A percentile compares a stretch with the other conserved stretches of the same genome.
phyloP scores from a whole-genome alignment of 2,113 vertebrate genomes.

The Bubo bubo region DNA sequence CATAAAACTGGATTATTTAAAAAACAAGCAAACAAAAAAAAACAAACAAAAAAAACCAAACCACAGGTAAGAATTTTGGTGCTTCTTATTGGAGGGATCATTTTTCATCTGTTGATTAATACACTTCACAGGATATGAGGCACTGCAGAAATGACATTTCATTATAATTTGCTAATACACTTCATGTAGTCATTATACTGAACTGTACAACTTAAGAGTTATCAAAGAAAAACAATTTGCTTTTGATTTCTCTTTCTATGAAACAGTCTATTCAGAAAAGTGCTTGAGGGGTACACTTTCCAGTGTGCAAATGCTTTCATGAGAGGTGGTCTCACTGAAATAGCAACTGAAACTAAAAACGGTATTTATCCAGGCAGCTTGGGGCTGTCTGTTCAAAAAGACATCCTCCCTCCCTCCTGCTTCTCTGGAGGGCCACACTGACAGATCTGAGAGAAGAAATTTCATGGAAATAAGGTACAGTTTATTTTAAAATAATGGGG shows the following conservation, averaged over 20 bases:
- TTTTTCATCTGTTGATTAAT: neutral
- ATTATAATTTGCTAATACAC: neutral
- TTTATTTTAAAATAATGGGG: conserved; percentile 21
- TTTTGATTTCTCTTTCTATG: conserved; percentile 15
- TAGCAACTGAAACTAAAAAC: conserved; percentile 43
- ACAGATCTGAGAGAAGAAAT: conserved; percentile 32
- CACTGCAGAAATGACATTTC: neutral
- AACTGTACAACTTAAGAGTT: neutral
- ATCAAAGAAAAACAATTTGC: conserved; percentile 53
- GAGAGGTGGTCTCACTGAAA: conserved; percentile 55
- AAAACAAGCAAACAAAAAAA: neutral
- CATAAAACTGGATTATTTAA: neutral
- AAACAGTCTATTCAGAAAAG: conserved; percentile 15
- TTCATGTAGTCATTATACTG: neutral
- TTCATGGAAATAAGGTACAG: conserved; percentile 43
- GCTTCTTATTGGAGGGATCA: neutral
- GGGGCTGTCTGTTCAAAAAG: conserved; percentile 38
- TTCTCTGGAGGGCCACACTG: conserved; percentile 24
- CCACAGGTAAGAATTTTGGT: neutral
- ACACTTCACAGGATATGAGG: neutral
- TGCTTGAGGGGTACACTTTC: neutral
- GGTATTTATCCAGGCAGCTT: conserved; percentile 44
- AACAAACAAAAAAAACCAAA: neutral
- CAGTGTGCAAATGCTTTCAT: conserved; percentile 22
- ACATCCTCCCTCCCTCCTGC: neutral